A percentile compares a stretch with the other conserved stretches of the same genome.
These are phyloP conservation scores for Ctenopoma kingsleyae DNA, from an alignment of 2,797 vertebrate genomes.

Conservation along the genomic window DNA sequence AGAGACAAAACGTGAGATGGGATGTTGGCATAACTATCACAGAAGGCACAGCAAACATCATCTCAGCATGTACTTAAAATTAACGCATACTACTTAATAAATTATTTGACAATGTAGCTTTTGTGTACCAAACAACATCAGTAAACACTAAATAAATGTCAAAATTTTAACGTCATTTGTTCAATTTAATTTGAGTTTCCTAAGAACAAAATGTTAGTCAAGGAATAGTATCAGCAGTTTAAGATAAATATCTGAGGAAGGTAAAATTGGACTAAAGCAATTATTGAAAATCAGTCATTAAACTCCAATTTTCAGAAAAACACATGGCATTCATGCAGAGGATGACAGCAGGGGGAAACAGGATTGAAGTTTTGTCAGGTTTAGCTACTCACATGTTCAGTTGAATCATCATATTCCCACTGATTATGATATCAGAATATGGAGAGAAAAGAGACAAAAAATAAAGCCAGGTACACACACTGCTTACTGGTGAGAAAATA, in stretches of 20 bases:
- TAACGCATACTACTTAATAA: conserved; percentile 30
- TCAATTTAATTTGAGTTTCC: conserved; percentile 6
- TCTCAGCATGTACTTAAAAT: conserved; percentile 28
- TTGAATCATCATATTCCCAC: conserved; percentile 99
- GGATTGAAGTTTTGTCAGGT: not conserved
- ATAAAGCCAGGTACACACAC: conserved; percentile 62
- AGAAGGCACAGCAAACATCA: conserved; percentile 32
- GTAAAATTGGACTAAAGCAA: conserved; percentile 2
- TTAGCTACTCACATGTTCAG: conserved; percentile 97
- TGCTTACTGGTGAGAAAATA: conserved; percentile 32
- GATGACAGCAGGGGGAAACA: conserved; percentile 13
- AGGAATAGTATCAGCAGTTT: conserved; percentile 19
- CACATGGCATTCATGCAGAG: conserved; percentile 56
- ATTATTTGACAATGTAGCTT: not conserved
- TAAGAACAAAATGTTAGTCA: conserved; percentile 18
- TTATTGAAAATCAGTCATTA: not conserved
- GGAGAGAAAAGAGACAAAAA: conserved; percentile 55
- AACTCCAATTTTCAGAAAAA: conserved; percentile 18
- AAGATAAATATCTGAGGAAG: not conserved
- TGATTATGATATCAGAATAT: conserved; percentile 86
- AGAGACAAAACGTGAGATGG: conserved; percentile 15
- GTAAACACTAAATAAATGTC: conserved; percentile 1
- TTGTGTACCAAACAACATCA: not conserved
- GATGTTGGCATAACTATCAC: conserved; percentile 29
- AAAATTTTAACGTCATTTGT: conserved; percentile 3